A percentile compares a stretch with the other conserved stretches of the same genome.
These are phyloP conservation scores for Neoniphon sammara DNA, from an alignment of 2,797 vertebrate species.

Conservation along the genomic window DNA sequence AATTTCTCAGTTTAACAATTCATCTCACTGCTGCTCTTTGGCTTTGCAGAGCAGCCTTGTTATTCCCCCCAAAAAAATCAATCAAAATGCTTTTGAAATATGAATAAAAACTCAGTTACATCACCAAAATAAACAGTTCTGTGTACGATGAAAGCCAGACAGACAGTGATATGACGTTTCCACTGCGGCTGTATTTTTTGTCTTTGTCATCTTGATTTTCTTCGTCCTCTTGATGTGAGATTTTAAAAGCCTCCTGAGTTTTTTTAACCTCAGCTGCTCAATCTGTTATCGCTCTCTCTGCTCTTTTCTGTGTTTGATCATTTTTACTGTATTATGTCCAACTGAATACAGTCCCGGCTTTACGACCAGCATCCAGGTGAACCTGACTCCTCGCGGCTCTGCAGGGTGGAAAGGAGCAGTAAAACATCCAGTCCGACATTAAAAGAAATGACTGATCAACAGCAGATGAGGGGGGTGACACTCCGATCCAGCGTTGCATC, in stretches of 20 bases:
- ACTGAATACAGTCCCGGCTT: constrained; percentile 1
- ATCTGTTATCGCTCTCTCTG: neutral
- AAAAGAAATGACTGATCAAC: constrained; percentile 65
- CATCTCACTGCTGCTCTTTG: too few relatives aligned
- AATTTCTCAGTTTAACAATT: too few relatives aligned
- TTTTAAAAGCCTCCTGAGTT: too few relatives aligned
- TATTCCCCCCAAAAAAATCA: too few relatives aligned
- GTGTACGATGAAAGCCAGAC: neutral
- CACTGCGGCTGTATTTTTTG: too few relatives aligned
- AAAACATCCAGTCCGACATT: constrained; percentile 48
- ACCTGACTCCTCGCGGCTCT: constrained; percentile 38
- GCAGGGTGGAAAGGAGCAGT: constrained; percentile 46
- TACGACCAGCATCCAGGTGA: constrained; percentile 22
- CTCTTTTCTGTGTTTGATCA: neutral
- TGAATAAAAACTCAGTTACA: too few relatives aligned
- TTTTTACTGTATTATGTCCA: neutral
- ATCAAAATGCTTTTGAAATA: too few relatives aligned
- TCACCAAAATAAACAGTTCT: too few relatives aligned
- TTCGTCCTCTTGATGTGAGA: too few relatives aligned
- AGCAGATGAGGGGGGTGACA: constrained; percentile 65
- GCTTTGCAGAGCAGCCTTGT: too few relatives aligned
- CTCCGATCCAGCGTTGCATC: constrained; percentile 46
- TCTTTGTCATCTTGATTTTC: too few relatives aligned
- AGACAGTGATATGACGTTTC: too few relatives aligned
- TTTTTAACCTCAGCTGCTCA: neutral